phyloP scores from a whole-genome alignment of 2,888 invertebrate genomes.

The Ophion obscuratus region DNA sequence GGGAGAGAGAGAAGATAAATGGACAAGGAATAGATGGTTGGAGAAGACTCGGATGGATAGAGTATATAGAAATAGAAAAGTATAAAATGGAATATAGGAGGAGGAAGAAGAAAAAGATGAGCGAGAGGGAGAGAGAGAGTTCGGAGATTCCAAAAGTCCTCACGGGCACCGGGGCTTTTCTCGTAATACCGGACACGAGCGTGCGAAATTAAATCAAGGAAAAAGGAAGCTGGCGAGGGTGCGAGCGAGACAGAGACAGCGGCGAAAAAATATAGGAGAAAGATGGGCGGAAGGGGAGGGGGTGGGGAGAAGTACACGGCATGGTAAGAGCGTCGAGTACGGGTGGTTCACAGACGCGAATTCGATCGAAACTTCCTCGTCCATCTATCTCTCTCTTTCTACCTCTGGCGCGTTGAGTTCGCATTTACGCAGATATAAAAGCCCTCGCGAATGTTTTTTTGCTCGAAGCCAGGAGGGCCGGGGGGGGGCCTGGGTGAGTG shows the following conservation, averaged over 20 bases:
- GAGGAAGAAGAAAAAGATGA: slow-evolving; percentile 20
- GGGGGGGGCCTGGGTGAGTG: slow-evolving; percentile 67
- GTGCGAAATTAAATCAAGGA: slow-evolving; percentile 74
- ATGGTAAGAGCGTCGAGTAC: slow-evolving; percentile 51
- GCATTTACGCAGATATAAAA: slow-evolving; percentile 79
- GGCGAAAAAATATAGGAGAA: slow-evolving; percentile 42
- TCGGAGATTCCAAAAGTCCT: slow-evolving; percentile 65
- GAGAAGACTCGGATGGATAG: slow-evolving; percentile 25
- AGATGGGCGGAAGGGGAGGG: slow-evolving; percentile 54
- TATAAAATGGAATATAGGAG: slow-evolving; percentile 40
- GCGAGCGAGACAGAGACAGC: slow-evolving; percentile 49
- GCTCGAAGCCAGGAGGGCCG: slow-evolving; percentile 73
- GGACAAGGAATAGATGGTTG: slow-evolving; percentile 24
- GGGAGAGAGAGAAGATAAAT: slow-evolving; percentile 28
- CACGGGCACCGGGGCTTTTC: slow-evolving; percentile 64
- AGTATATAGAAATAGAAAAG: slow-evolving; percentile 18
- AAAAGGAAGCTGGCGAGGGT: slow-evolving; percentile 62
- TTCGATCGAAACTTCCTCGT: slow-evolving; percentile 78
- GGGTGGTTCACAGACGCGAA: slow-evolving; percentile 70
- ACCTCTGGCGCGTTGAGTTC: slow-evolving; percentile 68
- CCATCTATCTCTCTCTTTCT: slow-evolving; percentile 28
- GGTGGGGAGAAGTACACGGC: slow-evolving; percentile 48
- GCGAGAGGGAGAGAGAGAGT: slow-evolving; percentile 29
- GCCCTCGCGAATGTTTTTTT: slow-evolving; percentile 77
- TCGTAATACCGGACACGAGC: slow-evolving; percentile 72